Percentiles rank a stretch among this genome's conserved stretches.
Evolutionary conservation across 1,140 invertebrate genomes (phyloP).

Genomic region (Lordiphosa mommai): DNA sequence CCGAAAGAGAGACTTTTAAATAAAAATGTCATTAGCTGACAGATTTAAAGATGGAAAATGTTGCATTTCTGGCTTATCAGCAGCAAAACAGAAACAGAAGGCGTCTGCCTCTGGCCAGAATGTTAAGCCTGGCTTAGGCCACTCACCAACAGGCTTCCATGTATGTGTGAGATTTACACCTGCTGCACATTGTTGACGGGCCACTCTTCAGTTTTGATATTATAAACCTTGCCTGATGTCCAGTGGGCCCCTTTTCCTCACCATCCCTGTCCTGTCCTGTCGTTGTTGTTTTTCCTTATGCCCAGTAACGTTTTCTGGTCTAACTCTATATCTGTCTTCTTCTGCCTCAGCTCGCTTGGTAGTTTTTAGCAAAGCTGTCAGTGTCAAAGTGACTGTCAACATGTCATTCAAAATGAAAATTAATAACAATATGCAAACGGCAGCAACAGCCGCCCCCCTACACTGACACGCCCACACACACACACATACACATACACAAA

Average conservation of each 20-base stretch:
- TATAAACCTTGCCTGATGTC: slow-evolving; percentile 62
- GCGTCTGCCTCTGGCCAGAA: slow-evolving; percentile 29
- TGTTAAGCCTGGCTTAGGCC: slow-evolving; percentile 52
- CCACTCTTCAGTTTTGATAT: slow-evolving; percentile 58
- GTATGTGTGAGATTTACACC: slow-evolving; percentile 43
- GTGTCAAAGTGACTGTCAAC: slow-evolving; percentile 67
- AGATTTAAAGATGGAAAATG: slow-evolving; percentile 46
- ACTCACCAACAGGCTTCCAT: slow-evolving; percentile 12
- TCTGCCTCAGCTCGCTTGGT: slow-evolving; percentile 18
- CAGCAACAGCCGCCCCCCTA: slow-evolving; percentile 20
- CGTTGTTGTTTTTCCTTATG: not conserved
- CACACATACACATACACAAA: slow-evolving; percentile 21
- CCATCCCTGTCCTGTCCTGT: not conserved
- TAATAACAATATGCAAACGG: slow-evolving; percentile 65
- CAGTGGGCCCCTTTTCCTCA: slow-evolving; percentile 27
- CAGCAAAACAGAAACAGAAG: slow-evolving; percentile 43
- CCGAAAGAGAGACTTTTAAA: slow-evolving; percentile 13
- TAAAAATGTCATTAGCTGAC: slow-evolving; percentile 52
- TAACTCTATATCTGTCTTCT: not conserved
- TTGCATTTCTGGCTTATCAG: slow-evolving; percentile 42
- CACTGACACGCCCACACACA: slow-evolving; percentile 13
- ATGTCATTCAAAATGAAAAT: slow-evolving; percentile 70
- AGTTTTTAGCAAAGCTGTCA: slow-evolving; percentile 63
- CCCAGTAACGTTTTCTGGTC: slow-evolving; percentile 2
- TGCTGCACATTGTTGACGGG: slow-evolving; percentile 59